These are phyloP conservation scores for Pterobdella sp. DNA, from an alignment of 2,888 invertebrate species.

Conservation along the genomic window DNA sequence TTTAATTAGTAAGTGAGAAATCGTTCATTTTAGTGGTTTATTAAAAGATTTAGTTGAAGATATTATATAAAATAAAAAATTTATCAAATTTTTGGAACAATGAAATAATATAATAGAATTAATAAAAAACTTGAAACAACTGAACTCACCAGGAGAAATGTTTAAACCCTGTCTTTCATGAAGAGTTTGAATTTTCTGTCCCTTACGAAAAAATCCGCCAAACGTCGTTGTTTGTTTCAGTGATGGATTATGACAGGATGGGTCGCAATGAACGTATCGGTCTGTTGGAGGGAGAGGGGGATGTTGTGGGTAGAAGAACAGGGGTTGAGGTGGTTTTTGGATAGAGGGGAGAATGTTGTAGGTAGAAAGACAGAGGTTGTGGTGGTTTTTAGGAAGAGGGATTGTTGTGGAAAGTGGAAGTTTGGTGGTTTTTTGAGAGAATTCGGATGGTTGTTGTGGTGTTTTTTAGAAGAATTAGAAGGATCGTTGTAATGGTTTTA, in stretches of 20 bases:
- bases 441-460: too few relatives aligned
- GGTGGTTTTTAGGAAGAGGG: too few relatives aligned
- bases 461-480: too few relatives aligned
- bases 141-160: slow-evolving; percentile 53
- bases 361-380: too few relatives aligned
- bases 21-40: background rate
- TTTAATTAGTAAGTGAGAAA: background rate
- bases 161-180: slow-evolving; percentile 88
- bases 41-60: background rate
- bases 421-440: too few relatives aligned
- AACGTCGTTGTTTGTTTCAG: slow-evolving; percentile 83
- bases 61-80: background rate
- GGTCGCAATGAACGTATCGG: slow-evolving; percentile 87
- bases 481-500: too few relatives aligned
- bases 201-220: slow-evolving; percentile 94
- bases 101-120: background rate
- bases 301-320: too few relatives aligned
- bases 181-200: slow-evolving; percentile 87
- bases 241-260: slow-evolving; percentile 95
- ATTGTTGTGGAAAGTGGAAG: too few relatives aligned
- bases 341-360: too few relatives aligned
- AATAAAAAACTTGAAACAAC: background rate
- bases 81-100: background rate
- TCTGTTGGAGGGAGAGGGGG: too few relatives aligned
- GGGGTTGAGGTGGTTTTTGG: too few relatives aligned